Base-by-base conservation (phyloP, 35 echinoderm and acorn worm genomes). In the Ptychodera flava region DNA sequence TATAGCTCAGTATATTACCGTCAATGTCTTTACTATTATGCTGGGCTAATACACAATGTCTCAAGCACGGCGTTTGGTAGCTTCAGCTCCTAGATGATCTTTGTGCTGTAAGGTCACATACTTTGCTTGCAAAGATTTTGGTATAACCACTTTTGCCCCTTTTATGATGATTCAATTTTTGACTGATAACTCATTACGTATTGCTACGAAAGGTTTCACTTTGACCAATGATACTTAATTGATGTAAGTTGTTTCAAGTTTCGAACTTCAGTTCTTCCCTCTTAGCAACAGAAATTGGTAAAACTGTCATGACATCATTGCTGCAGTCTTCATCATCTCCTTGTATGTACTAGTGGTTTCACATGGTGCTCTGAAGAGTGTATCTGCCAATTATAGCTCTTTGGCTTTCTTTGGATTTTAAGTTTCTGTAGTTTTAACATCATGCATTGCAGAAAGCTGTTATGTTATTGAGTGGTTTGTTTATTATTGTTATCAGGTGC, bases 31-130 rank as follows among this genome's bases (percentile, higher is more conserved):
- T n/a, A n/a, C n/a, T n/a, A n/a, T n/a, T n/a, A n/a, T n/a, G n/a
- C n/a, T n/a, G n/a, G n/a, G n/a, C 88, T 83, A 90, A 32, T 85
- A 90, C 0, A 90, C 88, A 0, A 90, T 35, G n/a, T 80, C 86
- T 0, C 86, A 0, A 32, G 86, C 86, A 6, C 86, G 77, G 29
- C 86, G 77, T 31, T 80, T 88, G 79, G 86, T 88, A 0, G 77
- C 86, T 79, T 88, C 86, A 12, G 31, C 31, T 16, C 82, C 88
- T 2, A 22, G 37, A 36, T 84, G 88, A 16, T 83, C 88, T 78
- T 76, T 28, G 28, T 90, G 88, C 34, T 85, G 31, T 27, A 85
- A 64, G 1, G 78, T 10, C 10, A 83, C 76, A 53, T 84, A 78
- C 37, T 0, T 6, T 29, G 77, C 78, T 31, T 35, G 81, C 14